phyloP scores from a whole-genome alignment of 2,888 invertebrate species.

The Cryptophagus acutangulus region DNA sequence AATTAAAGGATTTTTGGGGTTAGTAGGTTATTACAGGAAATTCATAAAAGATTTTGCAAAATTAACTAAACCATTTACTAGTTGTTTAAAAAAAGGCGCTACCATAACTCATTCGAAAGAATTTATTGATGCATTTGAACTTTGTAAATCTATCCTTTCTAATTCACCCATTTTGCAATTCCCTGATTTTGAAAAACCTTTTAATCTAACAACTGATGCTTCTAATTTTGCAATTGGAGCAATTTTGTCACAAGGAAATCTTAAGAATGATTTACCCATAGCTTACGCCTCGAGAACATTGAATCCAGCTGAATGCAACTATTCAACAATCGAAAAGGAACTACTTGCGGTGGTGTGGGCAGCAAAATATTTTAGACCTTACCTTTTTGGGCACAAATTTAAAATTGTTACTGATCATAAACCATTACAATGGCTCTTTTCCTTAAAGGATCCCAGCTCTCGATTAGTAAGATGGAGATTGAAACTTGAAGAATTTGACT shows the following conservation, averaged over 20 bases:
- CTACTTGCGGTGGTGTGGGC: slow-evolving; percentile 26
- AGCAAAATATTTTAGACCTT: slow-evolving; percentile 18
- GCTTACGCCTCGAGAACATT: slow-evolving; percentile 26
- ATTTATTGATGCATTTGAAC: slow-evolving; percentile 12
- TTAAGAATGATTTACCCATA: slow-evolving; percentile 22
- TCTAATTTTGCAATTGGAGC: slow-evolving; percentile 25
- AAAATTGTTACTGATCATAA: slow-evolving; percentile 36
- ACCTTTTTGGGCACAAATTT: slow-evolving; percentile 27
- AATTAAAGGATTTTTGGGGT: slow-evolving; percentile 11
- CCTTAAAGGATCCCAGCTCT: slow-evolving; percentile 27
- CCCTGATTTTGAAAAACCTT: slow-evolving; percentile 24
- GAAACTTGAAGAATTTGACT: slow-evolving; percentile 33
- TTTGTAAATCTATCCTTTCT: slow-evolving; percentile 13
- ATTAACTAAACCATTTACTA: slow-evolving; percentile 18
- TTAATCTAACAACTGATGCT: slow-evolving; percentile 27
- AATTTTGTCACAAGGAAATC: slow-evolving; percentile 21
- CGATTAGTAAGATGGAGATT: slow-evolving; percentile 33
- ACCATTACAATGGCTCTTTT: slow-evolving; percentile 29
- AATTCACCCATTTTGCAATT: slow-evolving; percentile 18
- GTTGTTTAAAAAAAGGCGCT: slow-evolving; percentile 17
- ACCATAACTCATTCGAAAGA: slow-evolving; percentile 6
- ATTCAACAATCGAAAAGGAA: slow-evolving; percentile 27
- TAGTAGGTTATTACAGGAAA: slow-evolving; percentile 13
- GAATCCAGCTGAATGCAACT: slow-evolving; percentile 19
- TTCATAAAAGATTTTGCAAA: slow-evolving; percentile 15